Base-by-base conservation (phyloP, 2,113 vertebrate genomes). In the Thomomys bottae region DNA sequence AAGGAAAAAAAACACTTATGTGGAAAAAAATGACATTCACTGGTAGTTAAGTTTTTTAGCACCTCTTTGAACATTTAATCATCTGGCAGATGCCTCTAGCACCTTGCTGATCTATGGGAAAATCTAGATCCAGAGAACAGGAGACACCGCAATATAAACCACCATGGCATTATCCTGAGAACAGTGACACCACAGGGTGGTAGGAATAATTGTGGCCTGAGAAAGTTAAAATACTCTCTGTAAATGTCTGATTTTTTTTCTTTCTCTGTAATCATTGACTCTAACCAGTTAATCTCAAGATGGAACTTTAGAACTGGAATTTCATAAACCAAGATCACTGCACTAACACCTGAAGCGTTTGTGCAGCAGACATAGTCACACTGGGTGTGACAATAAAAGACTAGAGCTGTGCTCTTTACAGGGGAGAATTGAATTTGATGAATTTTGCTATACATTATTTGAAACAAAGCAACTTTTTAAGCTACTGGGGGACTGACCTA, bases 21-120 rank as follows among this genome's bases (percentile, higher is more conserved):
- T 93, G 72, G 66, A 88, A 92, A 90, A 87, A 93, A 86, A 89
- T 8, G 94, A 94, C 91, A 92, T 91, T 96, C 94, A 90, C 45
- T 54, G 81, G 64, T 95, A 93, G 87, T 95, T 94, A 96, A 89
- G 92, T 70, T 96, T 96, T 95, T 96, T 91, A 97, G 89, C 89
- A 92, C 89, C 85, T 96, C 96, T 95, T 91, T 78, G 95, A 95
- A 83, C 40, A 89, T 97, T 94, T 97, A 95, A 96, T 96, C 77
- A 0, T 28, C 42, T 30, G 36, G 70, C 91, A 68, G 67, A 75
- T 91, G 66, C 88, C 83, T 95, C 34, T 7, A 86, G 93, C 57
- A 88, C 70, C 93, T 95, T 94, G 92, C 83, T 94, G 95, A 93
- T 96, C 73, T 24, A 75, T 71, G 81, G 94, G 90, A 90, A 94